Conservation (phyloP, 2,113 vertebrate species). For the Siphamia tubifer region DNA sequence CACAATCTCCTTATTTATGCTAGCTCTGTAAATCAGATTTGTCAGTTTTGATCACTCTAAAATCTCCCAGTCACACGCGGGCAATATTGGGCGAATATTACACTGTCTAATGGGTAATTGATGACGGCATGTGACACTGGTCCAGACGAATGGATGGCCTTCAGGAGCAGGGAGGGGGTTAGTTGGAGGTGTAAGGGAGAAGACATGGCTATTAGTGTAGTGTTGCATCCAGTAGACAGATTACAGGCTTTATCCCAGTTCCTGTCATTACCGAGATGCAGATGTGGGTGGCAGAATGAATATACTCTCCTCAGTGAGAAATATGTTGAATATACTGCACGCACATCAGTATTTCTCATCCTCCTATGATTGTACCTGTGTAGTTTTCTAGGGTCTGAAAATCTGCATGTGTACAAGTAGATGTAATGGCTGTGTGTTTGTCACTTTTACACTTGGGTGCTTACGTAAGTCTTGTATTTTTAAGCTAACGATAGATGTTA, state of each 20-base stretch:
- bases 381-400: no score
- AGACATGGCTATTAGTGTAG: constrained; percentile 15
- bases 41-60: constrained; percentile 81
- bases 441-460: no score
- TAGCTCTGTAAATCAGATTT: constrained; percentile 81
- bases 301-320: no score
- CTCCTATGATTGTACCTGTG: no score
- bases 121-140: constrained; percentile 73
- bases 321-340: no score
- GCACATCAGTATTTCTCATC: no score
- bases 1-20: constrained; percentile 78
- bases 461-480: no score
- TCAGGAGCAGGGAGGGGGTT: constrained; percentile 4
- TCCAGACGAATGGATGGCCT: constrained; percentile 60
- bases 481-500: no score
- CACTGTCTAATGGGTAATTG: constrained; percentile 80
- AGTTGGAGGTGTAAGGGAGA: not conserved
- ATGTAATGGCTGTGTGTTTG: no score
- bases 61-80: constrained; percentile 72
- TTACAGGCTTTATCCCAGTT: not conserved
- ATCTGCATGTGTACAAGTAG: no score
- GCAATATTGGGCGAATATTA: constrained; percentile 80
- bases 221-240: not conserved
- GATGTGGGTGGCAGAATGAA: not conserved
- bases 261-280: not conserved